phyloP scores from a whole-genome alignment of 2,113 vertebrate genomes.

The Climacteris rufus region DNA sequence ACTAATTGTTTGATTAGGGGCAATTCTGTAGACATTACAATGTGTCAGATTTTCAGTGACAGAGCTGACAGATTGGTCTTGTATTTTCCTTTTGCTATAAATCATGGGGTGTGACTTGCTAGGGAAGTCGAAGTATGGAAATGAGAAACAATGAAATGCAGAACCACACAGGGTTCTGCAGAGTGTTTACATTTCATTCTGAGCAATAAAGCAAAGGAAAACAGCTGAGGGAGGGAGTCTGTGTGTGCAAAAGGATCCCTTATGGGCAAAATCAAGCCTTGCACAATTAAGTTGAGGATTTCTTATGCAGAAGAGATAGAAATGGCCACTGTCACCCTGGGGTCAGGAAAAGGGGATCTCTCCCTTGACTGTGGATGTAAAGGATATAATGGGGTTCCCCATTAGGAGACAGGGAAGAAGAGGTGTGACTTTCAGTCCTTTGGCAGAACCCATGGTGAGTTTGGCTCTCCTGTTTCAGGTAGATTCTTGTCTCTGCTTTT shows the following conservation, averaged over 20 bases:
- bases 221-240: not conserved
- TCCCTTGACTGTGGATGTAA: not conserved
- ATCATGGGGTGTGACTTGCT: not conserved
- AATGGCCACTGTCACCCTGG: not conserved
- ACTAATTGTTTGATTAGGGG: not conserved
- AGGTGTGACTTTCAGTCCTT: not conserved
- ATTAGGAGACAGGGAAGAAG: not conserved
- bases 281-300: not conserved
- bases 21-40: not conserved
- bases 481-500: not conserved
- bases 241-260: not conserved
- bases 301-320: not conserved
- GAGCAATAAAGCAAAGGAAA: not conserved
- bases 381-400: not conserved
- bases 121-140: not conserved
- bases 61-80: not conserved
- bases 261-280: not conserved
- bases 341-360: not conserved
- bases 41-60: not conserved
- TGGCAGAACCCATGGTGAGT: fast-evolving
- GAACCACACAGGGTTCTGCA: not conserved
- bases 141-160: not conserved
- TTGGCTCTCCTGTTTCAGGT: not conserved
- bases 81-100: not conserved
- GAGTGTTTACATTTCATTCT: not conserved